Evolutionary conservation across 2,113 vertebrate species (phyloP), one percentile per base, ranked within the genome.

Genomic region (Chaetodon trifascialis): DNA sequence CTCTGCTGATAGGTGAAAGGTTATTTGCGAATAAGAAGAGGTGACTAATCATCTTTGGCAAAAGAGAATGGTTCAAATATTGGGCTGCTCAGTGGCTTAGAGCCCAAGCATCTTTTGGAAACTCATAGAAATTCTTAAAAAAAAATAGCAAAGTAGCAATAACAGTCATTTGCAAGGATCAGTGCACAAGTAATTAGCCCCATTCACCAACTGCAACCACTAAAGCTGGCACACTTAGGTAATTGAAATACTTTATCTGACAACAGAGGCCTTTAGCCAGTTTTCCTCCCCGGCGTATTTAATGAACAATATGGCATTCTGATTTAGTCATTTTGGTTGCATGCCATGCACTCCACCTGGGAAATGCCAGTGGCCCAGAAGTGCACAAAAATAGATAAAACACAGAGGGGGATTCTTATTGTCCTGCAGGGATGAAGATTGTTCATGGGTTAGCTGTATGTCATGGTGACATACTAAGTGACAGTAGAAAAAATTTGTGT

Each of bases 11-110:
- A 2, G 23, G 47, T 64, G 49, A 55, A 49, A 47, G 15, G 17
- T 8, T 19, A 10, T 38, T 30, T 21, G 1, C 30, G 65, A 12
- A 15, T 6, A 42, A 42, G 9, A 17, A 23, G 10, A 25, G 62
- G 60, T 38, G n/a, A 79, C 59, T 21, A 60, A 30, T 79, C 55
- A 3, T 64, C 79, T 73, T 69, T 36, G 1, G 72, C 38, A 52
- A 46, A 71, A 52, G 19, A 17, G 15, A 44, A 16, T 17, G 38
- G n/a, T 73, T 25, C 25, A 64, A 65, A 40, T n/a, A n/a, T 34
- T 40, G 4, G 40, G 36, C 30, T 73, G 21, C 40, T 69, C 54
- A 4, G 36, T 34, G 1, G 36, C 49, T 49, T 7, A 46, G 46
- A 40, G 30, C 72, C 40, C 3, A 21, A n/a, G 36, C 16, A 54